Evolutionary conservation across 2,888 invertebrate genomes (phyloP).

Genomic region (Orthosia gothica): DNA sequence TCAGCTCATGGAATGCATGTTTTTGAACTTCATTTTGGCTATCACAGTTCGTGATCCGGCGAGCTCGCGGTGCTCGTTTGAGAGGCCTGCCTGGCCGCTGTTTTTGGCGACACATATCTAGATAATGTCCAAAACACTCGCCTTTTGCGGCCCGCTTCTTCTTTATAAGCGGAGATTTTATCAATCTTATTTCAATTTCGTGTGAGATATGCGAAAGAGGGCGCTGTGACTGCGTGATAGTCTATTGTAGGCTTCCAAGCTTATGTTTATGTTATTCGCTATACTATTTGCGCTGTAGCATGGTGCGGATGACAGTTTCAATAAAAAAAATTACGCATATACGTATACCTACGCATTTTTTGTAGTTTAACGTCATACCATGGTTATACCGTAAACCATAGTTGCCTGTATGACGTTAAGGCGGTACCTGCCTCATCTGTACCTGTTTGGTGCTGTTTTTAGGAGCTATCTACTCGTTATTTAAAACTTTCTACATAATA

Average conservation of each 20-base stretch:
- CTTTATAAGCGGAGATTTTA: conserved; percentile 82
- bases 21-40: conserved; percentile 75
- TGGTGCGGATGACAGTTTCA: too few species aligned
- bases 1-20: conserved; percentile 35
- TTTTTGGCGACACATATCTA: conserved; percentile 84
- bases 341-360: too few species aligned
- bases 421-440: too few species aligned
- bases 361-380: too few species aligned
- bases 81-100: conserved; percentile 79
- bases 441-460: too few species aligned
- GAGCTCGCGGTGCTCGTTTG: conserved; percentile 75
- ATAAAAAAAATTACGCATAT: too few species aligned
- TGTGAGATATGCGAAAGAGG: conserved; percentile 78
- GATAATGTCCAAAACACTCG: conserved; percentile 84
- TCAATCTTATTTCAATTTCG: conserved; percentile 85
- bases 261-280: conserved; percentile 50
- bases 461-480: too few species aligned
- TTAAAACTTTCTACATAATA: too few species aligned
- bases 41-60: conserved; percentile 74
- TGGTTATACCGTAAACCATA: too few species aligned
- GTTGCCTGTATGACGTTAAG: too few species aligned
- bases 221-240: conserved; percentile 72
- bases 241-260: conserved; percentile 51
- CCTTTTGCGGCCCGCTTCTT: conserved; percentile 80
- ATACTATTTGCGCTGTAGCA: too few species aligned